A percentile compares a stretch with the other conserved stretches of the same genome.
phyloP scores from a whole-genome alignment of 2,797 vertebrate genomes.

The Pithecia hirsuta region DNA sequence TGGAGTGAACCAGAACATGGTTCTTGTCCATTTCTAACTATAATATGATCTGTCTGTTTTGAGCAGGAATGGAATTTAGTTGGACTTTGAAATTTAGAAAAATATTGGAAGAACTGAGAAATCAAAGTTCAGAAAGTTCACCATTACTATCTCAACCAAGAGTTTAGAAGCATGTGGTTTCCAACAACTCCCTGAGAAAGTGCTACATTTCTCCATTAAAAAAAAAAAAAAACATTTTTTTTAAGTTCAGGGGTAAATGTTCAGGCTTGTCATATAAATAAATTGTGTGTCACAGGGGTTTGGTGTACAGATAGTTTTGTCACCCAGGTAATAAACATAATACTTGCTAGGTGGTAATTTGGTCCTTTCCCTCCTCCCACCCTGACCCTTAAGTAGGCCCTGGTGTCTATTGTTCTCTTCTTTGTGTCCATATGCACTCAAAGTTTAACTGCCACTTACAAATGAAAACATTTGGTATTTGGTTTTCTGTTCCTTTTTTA shows the following conservation, averaged over 20 bases:
- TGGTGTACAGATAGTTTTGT: neutral
- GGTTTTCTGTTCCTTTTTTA: neutral
- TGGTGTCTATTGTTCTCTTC: neutral
- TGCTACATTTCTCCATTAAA: neutral
- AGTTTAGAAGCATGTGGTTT: neutral
- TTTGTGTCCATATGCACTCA: neutral
- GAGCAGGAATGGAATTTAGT: neutral
- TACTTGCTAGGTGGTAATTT: neutral
- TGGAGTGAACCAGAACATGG: neutral
- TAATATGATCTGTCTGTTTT: neutral
- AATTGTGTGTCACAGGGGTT: neutral
- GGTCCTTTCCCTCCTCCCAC: neutral
- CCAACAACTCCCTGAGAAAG: fast-evolving
- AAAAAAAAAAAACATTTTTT: neutral
- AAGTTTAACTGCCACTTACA: neutral
- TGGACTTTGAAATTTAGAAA: neutral
- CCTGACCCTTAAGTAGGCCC: neutral
- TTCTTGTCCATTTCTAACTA: neutral
- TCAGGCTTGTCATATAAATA: neutral
- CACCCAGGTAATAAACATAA: neutral
- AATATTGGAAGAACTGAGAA: neutral
- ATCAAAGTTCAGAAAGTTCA: neutral
- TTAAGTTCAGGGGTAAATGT: neutral
- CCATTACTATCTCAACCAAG: neutral
- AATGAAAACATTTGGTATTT: neutral